These are phyloP conservation scores for Electrophaes corylata DNA, from an alignment of 2,888 invertebrate genomes.

Conservation along the genomic window DNA sequence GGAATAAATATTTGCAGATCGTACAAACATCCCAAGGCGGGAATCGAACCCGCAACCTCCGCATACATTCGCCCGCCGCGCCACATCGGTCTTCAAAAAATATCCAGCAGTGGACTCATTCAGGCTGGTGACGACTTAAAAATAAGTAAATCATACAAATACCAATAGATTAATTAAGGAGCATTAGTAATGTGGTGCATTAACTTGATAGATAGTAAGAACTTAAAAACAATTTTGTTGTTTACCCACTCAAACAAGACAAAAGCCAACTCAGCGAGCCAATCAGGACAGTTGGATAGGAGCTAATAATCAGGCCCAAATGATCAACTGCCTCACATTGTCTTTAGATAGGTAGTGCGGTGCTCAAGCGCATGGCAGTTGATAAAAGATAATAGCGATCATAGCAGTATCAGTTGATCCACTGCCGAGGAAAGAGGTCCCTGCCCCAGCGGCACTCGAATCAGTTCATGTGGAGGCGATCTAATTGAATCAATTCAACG, in stretches of 20 bases:
- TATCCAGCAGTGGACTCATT: too few species aligned
- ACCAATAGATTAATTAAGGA: slow-evolving; percentile 8
- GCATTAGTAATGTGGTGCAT: slow-evolving; percentile 38
- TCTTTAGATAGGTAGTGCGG: slow-evolving; percentile 61
- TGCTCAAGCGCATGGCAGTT: slow-evolving; percentile 61
- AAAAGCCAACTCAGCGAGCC: slow-evolving; percentile 15
- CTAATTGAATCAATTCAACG: slow-evolving; percentile 78
- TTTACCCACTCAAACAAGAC: slow-evolving; percentile 30
- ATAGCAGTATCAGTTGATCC: slow-evolving; percentile 69
- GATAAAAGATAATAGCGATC: slow-evolving; percentile 79
- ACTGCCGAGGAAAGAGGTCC: slow-evolving; percentile 62
- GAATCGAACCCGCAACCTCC: too few species aligned
- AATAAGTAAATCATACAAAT: slow-evolving; percentile 3
- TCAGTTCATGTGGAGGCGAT: slow-evolving; percentile 42
- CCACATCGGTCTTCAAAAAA: too few species aligned
- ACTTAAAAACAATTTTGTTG: slow-evolving; percentile 53
- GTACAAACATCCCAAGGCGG: too few species aligned
- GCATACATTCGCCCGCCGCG: too few species aligned
- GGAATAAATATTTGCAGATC: too few species aligned
- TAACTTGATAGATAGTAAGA: slow-evolving; percentile 33
- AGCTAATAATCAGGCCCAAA: slow-evolving; percentile 58
- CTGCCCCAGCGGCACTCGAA: slow-evolving; percentile 39
- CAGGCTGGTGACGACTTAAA: too few species aligned
- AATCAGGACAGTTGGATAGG: slow-evolving; percentile 60
- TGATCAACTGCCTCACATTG: slow-evolving; percentile 62